Percentiles rank a stretch among this genome's conserved stretches.
Evolutionary conservation across 2,113 vertebrate species (phyloP).

Genomic region (Erinaceus europaeus): DNA sequence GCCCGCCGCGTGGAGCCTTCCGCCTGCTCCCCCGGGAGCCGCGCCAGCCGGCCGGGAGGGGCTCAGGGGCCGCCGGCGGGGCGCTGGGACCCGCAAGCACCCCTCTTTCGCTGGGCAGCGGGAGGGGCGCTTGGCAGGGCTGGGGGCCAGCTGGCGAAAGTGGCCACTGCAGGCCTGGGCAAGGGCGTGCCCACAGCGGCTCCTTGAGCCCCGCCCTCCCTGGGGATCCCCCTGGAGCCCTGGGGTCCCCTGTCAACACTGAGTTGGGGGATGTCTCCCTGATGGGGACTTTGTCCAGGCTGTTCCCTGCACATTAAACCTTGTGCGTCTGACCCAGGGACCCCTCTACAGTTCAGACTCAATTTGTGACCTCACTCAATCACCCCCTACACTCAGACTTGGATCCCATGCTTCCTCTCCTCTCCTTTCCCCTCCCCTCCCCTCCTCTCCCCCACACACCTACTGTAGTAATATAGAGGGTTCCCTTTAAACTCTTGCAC

Average conservation of each 20-base stretch:
- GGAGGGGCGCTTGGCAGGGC: constrained; percentile 61
- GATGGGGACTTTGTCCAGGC: not conserved
- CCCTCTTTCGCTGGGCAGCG: constrained; percentile 53
- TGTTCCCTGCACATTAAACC: not conserved
- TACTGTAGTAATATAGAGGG: not conserved
- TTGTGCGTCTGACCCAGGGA: not conserved
- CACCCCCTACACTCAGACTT: not conserved
- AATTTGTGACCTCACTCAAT: not conserved
- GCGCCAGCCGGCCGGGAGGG: constrained; percentile 40
- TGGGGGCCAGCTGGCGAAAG: constrained; percentile 70
- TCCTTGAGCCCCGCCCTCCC: constrained; percentile 33
- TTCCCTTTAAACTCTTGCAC: not conserved
- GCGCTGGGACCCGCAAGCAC: constrained; percentile 48
- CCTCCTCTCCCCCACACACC: not conserved
- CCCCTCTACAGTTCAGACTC: not conserved
- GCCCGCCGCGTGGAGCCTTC: constrained; percentile 49
- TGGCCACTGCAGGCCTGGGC: constrained; percentile 68
- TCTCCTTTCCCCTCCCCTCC: too few species aligned
- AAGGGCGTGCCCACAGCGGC: constrained; percentile 66
- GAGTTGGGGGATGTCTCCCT: not conserved
- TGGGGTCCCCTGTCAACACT: not conserved
- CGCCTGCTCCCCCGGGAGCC: constrained; percentile 63
- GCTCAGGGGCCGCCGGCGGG: constrained; percentile 36
- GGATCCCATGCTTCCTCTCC: too few species aligned
- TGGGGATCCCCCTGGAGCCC: constrained; percentile 40